phyloP scores from a whole-genome alignment of 2,888 invertebrate species.

The Lasius platythorax region DNA sequence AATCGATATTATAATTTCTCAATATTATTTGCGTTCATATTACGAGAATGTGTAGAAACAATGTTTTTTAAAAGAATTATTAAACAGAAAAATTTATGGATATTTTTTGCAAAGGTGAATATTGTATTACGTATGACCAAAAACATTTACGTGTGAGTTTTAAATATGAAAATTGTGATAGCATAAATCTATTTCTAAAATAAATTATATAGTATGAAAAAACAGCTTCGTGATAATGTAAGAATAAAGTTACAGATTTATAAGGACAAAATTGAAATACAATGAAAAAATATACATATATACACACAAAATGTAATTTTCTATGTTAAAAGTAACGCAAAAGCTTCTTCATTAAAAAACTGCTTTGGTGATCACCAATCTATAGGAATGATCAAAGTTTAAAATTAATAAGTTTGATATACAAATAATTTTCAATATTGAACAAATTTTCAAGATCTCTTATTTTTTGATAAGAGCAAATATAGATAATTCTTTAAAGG shows the following conservation, averaged over 20 bases:
- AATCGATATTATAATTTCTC: slow-evolving; percentile 3
- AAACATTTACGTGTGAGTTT: slow-evolving; percentile 40
- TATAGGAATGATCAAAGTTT: slow-evolving; percentile 59
- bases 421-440: slow-evolving; percentile 46
- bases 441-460: slow-evolving; percentile 56
- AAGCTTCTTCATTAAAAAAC: slow-evolving; percentile 52
- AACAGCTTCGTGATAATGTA: slow-evolving; percentile 43
- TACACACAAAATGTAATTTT: slow-evolving; percentile 61
- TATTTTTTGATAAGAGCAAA: slow-evolving; percentile 61
- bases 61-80: not conserved
- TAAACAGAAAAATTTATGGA: not conserved
- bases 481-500: slow-evolving; percentile 64
- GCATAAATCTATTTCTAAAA: slow-evolving; percentile 48
- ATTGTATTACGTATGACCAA: not conserved
- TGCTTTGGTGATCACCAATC: slow-evolving; percentile 58
- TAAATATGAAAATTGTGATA: slow-evolving; percentile 35
- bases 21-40: not conserved
- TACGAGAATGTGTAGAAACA: not conserved
- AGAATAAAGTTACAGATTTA: slow-evolving; percentile 41
- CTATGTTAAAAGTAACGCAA: slow-evolving; percentile 54
- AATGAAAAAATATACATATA: slow-evolving; percentile 51
- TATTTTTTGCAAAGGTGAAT: slow-evolving; percentile 1
- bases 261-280: slow-evolving; percentile 59
- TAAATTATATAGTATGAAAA: slow-evolving; percentile 29
- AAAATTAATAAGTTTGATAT: slow-evolving; percentile 60